Conservation (phyloP, 2,888 invertebrate genomes). For the Drosophila mimica region DNA sequence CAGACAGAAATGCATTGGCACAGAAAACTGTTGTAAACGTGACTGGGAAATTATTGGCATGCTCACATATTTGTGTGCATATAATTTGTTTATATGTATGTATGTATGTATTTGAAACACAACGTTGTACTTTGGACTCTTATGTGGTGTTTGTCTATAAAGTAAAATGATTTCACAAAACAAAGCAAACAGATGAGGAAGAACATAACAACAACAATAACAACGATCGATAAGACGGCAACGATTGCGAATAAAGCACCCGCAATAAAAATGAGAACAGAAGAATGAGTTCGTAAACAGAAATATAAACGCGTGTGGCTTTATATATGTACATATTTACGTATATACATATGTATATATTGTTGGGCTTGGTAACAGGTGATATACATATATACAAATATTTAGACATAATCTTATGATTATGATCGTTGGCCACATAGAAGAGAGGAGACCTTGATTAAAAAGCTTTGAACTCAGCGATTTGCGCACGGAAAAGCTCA, state of each 20-base stretch:
- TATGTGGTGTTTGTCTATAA: slow-evolving; percentile 27
- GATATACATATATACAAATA: slow-evolving; percentile 4
- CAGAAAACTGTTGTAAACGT: slow-evolving; percentile 51
- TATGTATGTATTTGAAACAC: slow-evolving; percentile 4
- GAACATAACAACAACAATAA: slow-evolving; percentile 23
- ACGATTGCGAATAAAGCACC: slow-evolving; percentile 18
- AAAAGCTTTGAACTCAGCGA: slow-evolving; percentile 51
- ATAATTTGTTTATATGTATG: not conserved
- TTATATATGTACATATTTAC: not conserved
- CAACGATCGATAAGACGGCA: slow-evolving; percentile 20
- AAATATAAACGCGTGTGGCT: not conserved
- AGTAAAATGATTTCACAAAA: slow-evolving; percentile 35
- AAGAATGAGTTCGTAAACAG: slow-evolving; percentile 14
- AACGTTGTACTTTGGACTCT: slow-evolving; percentile 55
- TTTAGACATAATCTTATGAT: slow-evolving; percentile 24
- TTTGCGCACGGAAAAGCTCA: slow-evolving; percentile 56
- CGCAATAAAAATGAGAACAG: slow-evolving; percentile 19
- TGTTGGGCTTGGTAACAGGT: slow-evolving; percentile 49
- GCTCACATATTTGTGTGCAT: slow-evolving; percentile 21
- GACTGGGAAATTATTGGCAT: slow-evolving; percentile 56
- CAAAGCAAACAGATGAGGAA: slow-evolving; percentile 21
- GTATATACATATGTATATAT: slow-evolving; percentile 5
- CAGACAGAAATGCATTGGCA: not conserved
- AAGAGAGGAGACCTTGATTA: slow-evolving; percentile 58
- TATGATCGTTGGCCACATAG: slow-evolving; percentile 37